These are phyloP conservation scores for Heteractis magnifica DNA, from an alignment of 92 coral and sea anemone genomes.

Conservation along the genomic window DNA sequence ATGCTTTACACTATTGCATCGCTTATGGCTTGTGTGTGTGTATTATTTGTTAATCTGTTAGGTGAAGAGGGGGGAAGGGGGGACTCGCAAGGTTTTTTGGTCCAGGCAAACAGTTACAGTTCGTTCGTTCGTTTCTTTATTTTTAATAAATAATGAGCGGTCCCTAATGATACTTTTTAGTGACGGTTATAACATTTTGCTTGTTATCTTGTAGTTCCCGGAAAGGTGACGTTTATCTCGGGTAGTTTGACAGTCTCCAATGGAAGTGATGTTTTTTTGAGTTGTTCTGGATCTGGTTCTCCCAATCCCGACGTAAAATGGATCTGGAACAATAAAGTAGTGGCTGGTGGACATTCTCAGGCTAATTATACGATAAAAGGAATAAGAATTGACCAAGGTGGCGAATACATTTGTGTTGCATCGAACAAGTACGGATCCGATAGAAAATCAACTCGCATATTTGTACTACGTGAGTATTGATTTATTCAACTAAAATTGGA, in stretches of 20 bases:
- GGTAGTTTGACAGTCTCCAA: slow-evolving; percentile 41
- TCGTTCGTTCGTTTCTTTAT: no score
- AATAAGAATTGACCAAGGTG: slow-evolving; percentile 48
- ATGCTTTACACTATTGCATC: not conserved
- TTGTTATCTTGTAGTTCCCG: slow-evolving; percentile 51
- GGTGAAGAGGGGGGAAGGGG: no score
- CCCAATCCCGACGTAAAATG: slow-evolving; percentile 52
- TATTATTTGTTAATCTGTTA: no score
- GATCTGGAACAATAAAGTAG: slow-evolving; percentile 34
- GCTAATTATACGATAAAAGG: slow-evolving; percentile 50
- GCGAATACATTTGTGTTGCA: slow-evolving; percentile 72
- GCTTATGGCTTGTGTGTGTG: no score
- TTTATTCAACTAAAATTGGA: not conserved
- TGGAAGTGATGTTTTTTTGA: slow-evolving; percentile 36
- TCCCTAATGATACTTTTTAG: not conserved
- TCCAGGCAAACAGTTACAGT: no score
- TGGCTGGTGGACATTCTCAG: slow-evolving; percentile 30
- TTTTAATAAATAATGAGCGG: no score
- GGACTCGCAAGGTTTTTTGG: no score
- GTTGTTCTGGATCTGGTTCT: slow-evolving; percentile 52
- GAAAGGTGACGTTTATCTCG: slow-evolving; percentile 48
- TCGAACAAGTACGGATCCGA: slow-evolving; percentile 62
- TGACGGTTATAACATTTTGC: not conserved
- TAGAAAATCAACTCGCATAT: slow-evolving; percentile 41
- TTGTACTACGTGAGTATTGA: slow-evolving; percentile 58